Base-by-base conservation (phyloP, 2,888 invertebrate genomes). In the Lepetodrilus schrolli region DNA sequence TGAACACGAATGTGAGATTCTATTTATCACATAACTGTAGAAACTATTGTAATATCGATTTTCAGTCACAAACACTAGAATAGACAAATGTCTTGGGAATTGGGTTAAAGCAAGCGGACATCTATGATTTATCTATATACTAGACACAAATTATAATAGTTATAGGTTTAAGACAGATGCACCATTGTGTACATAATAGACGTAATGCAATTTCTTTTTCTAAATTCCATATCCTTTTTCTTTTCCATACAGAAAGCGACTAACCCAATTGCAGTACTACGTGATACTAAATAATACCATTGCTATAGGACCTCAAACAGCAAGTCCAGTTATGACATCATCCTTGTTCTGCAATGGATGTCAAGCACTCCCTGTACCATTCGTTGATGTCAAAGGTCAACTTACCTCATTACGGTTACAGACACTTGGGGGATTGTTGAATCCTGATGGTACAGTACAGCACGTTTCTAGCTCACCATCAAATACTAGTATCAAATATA, bases 231-330 rank as follows among this genome's bases (percentile, higher is more conserved):
- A n/a, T 4, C 47, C 21, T 34, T 10, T 1, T 7, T 1, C 30
- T 17, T 30, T 30, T 17, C 34, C 0, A 8, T 30, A 7, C 5
- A 58, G 58, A 21, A 58, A 7, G 17, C 58, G 30, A 10, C 34
- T 58, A 34, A 30, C 58, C n/a, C 10, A 58, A 4, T 7, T 58
- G 10, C 13, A 13, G 34, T 58, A 58, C 34, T 30, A 30, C n/a
- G 58, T 58, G 10, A 17, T 58, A n/a, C n/a, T 58, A 34, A 58
- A 58, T 17, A 58, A 58, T 34, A 58, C 58, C 58, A 58, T 58
- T 30, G 30, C 34, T 0, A 58, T 58, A 17, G 58, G 58, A 17
- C 58, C 58, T n/a, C 58, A 58, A 17, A 23, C 58, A 30, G 58
- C 26, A 26, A 30, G 48, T 7, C 4, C 21, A 4, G 21, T 21